Evolutionary conservation across 1,140 invertebrate species (phyloP).

Genomic region (fruit fly (Drosophila melanogaster)): Release_6_plus_ISO1_MT NT_033777.3:11476001-11476500

Average conservation of each 20-base stretch:
- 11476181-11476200: conserved; percentile 64
- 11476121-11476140: background rate
- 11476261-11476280: conserved; percentile 26
- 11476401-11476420: background rate
- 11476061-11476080: conserved; percentile 64
- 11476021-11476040: conserved; percentile 71
- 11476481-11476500: conserved; percentile 31
- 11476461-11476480: conserved; percentile 5
- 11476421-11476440: conserved; percentile 36
- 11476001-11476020: conserved; percentile 62
- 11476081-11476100: too few relatives aligned
- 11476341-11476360: conserved; percentile 38
- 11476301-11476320: conserved; percentile 9
- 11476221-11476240: conserved; percentile 66
- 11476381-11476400: conserved; percentile 26
- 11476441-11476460: conserved; percentile 54
- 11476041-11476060: conserved; percentile 83
- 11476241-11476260: conserved; percentile 63
- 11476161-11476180: conserved; percentile 60
- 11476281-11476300: background rate
- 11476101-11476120: background rate
- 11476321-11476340: conserved; percentile 42
- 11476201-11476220: conserved; percentile 79
- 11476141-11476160: background rate
- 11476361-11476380: conserved; percentile 28